Percentiles rank a stretch among this genome's conserved stretches.
phyloP scores from a whole-genome alignment of 2,797 vertebrate genomes.

The Gobio occitaniae region DNA sequence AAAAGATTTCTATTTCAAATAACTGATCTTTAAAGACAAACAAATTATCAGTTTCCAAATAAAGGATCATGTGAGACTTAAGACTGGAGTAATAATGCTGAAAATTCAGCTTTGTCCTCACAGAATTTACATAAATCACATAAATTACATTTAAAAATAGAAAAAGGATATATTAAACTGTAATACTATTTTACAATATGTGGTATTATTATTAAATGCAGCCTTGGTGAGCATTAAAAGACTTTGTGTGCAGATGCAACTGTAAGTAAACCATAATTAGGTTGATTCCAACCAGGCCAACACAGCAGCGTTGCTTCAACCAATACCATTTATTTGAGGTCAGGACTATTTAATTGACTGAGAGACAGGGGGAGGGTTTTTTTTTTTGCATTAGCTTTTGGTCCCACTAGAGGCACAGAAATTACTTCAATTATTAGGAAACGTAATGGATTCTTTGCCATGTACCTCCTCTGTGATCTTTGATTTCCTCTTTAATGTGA shows the following conservation, averaged over 20 bases:
- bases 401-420: not conserved
- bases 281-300: not conserved
- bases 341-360: not conserved
- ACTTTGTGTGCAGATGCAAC: not conserved
- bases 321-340: not conserved
- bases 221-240: not conserved
- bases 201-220: not conserved
- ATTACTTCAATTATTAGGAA: not conserved
- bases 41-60: not conserved
- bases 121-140: not conserved
- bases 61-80: not conserved
- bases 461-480: slow-evolving; percentile 97
- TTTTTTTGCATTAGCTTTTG: not conserved
- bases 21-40: not conserved
- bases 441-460: slow-evolving; percentile 49
- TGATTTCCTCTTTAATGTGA: slow-evolving; percentile 98
- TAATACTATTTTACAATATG: not conserved
- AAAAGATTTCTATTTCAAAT: not conserved
- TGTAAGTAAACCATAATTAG: not conserved
- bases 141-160: not conserved
- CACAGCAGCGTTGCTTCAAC: not conserved
- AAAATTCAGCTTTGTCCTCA: not conserved
- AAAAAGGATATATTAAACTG: not conserved
- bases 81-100: not conserved
- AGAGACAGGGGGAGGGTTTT: not conserved